These are phyloP conservation scores for Melanitta fusca DNA, from an alignment of 2,797 vertebrate genomes.

Conservation along the genomic window DNA sequence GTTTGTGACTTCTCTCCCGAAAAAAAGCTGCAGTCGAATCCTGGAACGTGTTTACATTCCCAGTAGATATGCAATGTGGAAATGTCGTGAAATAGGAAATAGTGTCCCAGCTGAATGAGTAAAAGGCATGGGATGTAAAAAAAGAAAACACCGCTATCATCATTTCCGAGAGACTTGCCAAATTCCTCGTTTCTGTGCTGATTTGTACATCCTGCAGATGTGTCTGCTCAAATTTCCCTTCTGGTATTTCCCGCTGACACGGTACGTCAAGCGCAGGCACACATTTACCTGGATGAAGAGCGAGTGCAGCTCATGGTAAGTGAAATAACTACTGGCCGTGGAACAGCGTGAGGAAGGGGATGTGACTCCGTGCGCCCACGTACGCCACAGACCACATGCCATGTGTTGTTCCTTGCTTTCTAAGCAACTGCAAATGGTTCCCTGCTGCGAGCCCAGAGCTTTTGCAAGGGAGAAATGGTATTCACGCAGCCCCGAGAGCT, in stretches of 20 bases:
- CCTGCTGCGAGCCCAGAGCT: not conserved
- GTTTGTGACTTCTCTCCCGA: conserved; percentile 26
- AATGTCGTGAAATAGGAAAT: conserved; percentile 76
- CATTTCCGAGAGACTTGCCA: conserved; percentile 77
- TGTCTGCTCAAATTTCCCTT: conserved; percentile 59
- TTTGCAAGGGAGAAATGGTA: not conserved
- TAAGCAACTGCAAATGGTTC: not conserved
- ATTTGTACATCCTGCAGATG: conserved; percentile 76
- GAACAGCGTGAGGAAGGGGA: not conserved
- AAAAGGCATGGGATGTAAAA: conserved; percentile 49
- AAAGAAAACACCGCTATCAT: not conserved
- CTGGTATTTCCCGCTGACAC: not conserved
- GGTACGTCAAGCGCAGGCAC: not conserved
- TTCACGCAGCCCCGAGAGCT: not conserved
- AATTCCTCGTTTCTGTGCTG: conserved; percentile 47
- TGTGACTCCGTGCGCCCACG: not conserved
- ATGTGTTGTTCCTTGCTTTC: not conserved
- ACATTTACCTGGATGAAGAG: not conserved
- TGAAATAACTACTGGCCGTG: not conserved
- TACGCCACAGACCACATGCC: accelerated
- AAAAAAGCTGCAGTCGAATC: conserved; percentile 10
- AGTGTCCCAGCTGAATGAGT: conserved; percentile 47
- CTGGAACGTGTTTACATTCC: conserved; percentile 57
- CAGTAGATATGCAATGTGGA: conserved; percentile 31
- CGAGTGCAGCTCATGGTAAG: not conserved